Conservation (phyloP, 35 echinoderm and acorn worm genomes). For the Chiridota heheva region DNA sequence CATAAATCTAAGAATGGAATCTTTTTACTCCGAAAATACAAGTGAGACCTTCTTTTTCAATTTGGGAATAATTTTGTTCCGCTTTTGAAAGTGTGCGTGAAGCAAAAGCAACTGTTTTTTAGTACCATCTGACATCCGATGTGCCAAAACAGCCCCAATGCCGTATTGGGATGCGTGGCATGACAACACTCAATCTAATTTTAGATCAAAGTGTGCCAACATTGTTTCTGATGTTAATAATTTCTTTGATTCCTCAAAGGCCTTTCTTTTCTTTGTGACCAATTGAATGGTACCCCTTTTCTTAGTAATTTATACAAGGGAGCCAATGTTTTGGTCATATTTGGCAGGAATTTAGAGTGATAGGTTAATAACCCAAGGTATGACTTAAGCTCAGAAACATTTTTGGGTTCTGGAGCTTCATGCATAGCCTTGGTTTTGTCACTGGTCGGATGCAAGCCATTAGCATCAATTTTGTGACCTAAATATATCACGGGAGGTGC, state of each 20-base stretch:
- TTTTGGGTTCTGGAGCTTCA: conserved; percentile 19
- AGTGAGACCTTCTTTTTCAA: conserved; percentile 26
- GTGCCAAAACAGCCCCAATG: conserved; percentile 19
- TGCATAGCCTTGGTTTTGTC: conserved; percentile 24
- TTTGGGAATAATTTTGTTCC: conserved; percentile 23
- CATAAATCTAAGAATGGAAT: conserved; percentile 28
- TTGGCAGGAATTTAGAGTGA: conserved; percentile 33
- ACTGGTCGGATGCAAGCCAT: conserved; percentile 10
- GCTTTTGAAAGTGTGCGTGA: neutral
- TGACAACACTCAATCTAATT: neutral
- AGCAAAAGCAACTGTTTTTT: conserved; percentile 1
- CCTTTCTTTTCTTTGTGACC: neutral
- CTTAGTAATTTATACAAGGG: conserved; percentile 21
- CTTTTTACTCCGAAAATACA: conserved; percentile 20
- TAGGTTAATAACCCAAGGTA: conserved; percentile 22
- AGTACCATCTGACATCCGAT: conserved; percentile 9
- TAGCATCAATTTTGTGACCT: conserved; percentile 33
- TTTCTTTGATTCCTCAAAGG: conserved; percentile 16
- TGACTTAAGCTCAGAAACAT: conserved; percentile 40
- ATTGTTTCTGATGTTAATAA: conserved; percentile 7
- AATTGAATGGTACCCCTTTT: neutral
- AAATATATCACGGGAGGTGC: conserved; percentile 41
- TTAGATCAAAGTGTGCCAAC: neutral
- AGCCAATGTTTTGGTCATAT: neutral
- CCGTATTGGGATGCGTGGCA: conserved; percentile 31